Percentiles rank a stretch among this genome's conserved stretches.
phyloP scores from a whole-genome alignment of 2,797 vertebrate genomes.

The Malacoctenus gilli region DNA sequence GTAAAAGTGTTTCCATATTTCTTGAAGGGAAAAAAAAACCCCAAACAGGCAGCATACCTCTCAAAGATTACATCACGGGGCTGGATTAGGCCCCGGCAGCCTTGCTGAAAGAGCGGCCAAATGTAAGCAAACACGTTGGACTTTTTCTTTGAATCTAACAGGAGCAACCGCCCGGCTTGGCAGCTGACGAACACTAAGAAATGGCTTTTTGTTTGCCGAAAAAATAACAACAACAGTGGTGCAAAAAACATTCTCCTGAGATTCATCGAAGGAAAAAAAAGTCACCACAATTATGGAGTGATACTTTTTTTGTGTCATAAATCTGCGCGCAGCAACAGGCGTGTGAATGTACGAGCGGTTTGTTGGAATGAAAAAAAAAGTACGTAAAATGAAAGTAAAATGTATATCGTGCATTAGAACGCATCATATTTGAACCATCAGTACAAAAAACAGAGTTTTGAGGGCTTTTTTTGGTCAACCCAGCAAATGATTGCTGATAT shows the following conservation, averaged over 20 bases:
- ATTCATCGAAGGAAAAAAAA: too few relatives aligned
- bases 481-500: too few relatives aligned
- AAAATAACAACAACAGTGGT: slow-evolving; percentile 26
- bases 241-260: too few relatives aligned
- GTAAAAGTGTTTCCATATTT: slow-evolving; percentile 26
- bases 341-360: neutral
- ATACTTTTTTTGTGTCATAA: too few relatives aligned
- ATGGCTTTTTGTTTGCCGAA: slow-evolving; percentile 3
- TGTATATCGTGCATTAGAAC: too few relatives aligned
- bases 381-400: too few relatives aligned
- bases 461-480: too few relatives aligned
- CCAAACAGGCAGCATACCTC: slow-evolving; percentile 6
- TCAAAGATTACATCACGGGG: slow-evolving; percentile 36
- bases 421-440: too few relatives aligned
- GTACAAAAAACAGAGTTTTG: too few relatives aligned
- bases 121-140: slow-evolving; percentile 44
- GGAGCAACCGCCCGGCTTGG: slow-evolving; percentile 44
- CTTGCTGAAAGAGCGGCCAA: slow-evolving; percentile 42
- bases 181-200: slow-evolving; percentile 36
- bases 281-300: too few relatives aligned
- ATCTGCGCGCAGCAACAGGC: too few relatives aligned
- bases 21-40: neutral
- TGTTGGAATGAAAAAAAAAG: too few relatives aligned
- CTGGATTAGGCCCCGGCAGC: slow-evolving; percentile 38
- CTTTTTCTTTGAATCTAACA: slow-evolving; percentile 52